Evolutionary conservation across 2,113 vertebrate species (phyloP).

Genomic region (Colaptes auratus): DNA sequence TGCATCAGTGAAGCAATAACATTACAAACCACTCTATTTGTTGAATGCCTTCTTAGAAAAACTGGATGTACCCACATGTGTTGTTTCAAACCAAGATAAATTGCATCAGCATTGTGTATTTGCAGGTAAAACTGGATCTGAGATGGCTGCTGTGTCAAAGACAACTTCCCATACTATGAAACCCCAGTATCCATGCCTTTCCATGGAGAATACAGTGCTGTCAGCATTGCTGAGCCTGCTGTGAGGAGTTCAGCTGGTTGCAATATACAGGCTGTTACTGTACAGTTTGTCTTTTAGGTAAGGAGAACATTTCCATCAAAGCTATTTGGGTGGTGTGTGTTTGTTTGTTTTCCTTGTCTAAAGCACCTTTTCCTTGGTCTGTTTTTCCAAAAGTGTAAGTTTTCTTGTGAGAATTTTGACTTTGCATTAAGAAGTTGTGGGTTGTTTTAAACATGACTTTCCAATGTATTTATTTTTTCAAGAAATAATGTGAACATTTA

Average conservation of each 20-base stretch:
- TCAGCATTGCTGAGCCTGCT: neutral
- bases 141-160: neutral
- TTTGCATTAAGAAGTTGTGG: neutral
- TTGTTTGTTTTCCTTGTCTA: neutral
- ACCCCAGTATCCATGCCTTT: neutral
- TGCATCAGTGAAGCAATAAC: neutral
- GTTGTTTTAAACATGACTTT: fast-evolving
- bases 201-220: neutral
- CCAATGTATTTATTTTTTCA: neutral
- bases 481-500: neutral
- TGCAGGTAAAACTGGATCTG: conserved; percentile 22
- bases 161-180: neutral
- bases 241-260: neutral
- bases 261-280: no score
- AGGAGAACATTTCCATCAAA: neutral
- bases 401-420: neutral
- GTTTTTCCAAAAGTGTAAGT: fast-evolving
- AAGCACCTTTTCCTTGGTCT: neutral
- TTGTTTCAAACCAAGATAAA: conserved; percentile 24
- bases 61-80: neutral
- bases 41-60: conserved; percentile 24
- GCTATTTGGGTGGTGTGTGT: neutral
- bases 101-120: neutral
- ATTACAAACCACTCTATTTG: neutral
- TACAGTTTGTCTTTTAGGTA: neutral